Evolutionary conservation across 1,140 invertebrate genomes (phyloP), one percentile per base, ranked within the genome.

Genomic region (Orchestia grillus): DNA sequence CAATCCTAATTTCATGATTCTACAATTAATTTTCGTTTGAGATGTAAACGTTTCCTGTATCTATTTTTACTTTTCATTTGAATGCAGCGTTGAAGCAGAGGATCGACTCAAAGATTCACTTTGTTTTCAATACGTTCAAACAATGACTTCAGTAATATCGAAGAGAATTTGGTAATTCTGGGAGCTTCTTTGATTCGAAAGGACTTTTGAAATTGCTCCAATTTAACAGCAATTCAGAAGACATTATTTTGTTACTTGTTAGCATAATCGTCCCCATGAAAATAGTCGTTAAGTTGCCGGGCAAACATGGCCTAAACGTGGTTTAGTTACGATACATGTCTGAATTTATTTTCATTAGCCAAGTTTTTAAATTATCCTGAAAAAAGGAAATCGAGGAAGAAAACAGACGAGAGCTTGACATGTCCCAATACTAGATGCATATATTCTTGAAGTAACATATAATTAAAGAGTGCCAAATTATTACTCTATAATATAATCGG

Each of bases 381-480:
- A 1, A 77, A 77, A 77, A 77, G 1, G 36, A 77, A 15, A 77
- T 77, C 28, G 28, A 36, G 36, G 36, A 77, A 8, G 62, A 77
- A 36, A 8, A 77, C 28, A 23, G 62, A 36, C 36, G 62, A 77
- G 28, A 77, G 36, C 62, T 77, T 77, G 11, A 53, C 62, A 77
- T 77, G 3, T 36, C 62, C 62, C 28, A 23, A 36, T 15, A 36
- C 62, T 23, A 77, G 62, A 77, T 77, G 62, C 62, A 77, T 77
- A 77, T 77, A 77, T 77, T 77, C 62, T 77, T 77, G 62, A 15
- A 77, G 62, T 77, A 3, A 77, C 11, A 77, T 77, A 77, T 23
- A 77, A 77, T 77, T 23, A 77, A 77, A 77, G 62, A 77, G 62
- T 77, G 62, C 62, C 62, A 77, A 77, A 77, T 77, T 77, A 77